Evolutionary conservation across 2,797 vertebrate genomes (phyloP).

Genomic region (Trematomus bernacchii): DNA sequence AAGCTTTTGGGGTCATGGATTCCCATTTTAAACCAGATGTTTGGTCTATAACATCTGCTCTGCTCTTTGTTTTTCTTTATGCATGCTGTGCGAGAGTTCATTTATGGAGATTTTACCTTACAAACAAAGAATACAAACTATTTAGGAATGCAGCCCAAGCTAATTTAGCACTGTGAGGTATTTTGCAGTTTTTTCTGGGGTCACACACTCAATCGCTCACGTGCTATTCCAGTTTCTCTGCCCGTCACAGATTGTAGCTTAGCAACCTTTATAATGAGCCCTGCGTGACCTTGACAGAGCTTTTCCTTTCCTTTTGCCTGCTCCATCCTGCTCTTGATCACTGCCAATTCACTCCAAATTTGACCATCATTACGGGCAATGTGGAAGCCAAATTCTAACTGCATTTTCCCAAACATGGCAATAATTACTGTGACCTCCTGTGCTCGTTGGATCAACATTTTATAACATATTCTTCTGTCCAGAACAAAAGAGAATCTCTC

Average conservation of each 20-base stretch:
- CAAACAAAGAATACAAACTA: constrained; percentile 15
- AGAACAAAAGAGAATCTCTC: too few relatives aligned
- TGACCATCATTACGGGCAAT: constrained; percentile 36
- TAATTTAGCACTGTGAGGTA: constrained; percentile 59
- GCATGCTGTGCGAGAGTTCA: constrained; percentile 25
- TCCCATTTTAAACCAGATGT: constrained; percentile 17
- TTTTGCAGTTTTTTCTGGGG: constrained; percentile 39
- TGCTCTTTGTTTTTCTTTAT: constrained; percentile 7
- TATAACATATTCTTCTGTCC: background rate
- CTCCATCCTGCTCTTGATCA: constrained; percentile 30
- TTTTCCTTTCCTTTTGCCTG: constrained; percentile 20
- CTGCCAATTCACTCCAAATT: constrained; percentile 42
- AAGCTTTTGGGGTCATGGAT: constrained; percentile 19
- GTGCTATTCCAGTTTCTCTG: constrained; percentile 10
- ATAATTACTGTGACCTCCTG: constrained; percentile 27
- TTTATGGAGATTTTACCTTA: constrained; percentile 37
- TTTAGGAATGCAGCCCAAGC: background rate
- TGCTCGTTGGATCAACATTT: background rate
- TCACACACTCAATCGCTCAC: constrained; percentile 22
- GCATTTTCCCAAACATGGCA: constrained; percentile 19
- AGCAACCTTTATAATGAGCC: constrained; percentile 47
- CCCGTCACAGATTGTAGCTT: constrained; percentile 44
- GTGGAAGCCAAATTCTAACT: constrained; percentile 16
- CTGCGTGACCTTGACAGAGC: constrained; percentile 43
- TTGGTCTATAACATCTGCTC: background rate